Evolutionary conservation across 2,888 invertebrate species (phyloP), one percentile per base, ranked within the genome.

Genomic region (Vanessa cardui): DNA sequence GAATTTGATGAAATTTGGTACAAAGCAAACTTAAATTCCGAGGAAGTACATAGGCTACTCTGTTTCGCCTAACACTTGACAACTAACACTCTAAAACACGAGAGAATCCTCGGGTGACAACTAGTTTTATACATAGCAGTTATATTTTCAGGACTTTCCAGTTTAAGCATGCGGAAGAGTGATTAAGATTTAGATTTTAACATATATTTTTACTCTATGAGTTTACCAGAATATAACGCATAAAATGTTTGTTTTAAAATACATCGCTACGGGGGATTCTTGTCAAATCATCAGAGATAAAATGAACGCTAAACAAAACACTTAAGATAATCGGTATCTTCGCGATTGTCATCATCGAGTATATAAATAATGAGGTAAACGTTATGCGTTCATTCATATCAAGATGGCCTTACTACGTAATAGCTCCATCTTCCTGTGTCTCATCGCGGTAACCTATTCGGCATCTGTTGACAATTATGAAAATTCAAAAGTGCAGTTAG

Each of bases 401-500:
- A 70, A 68, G 20, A 77, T 77, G 76, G 47, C 72, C 46, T 47
- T 62, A 44, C 44, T 65, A 62, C 58, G 69, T 31, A 66, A 58
- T 33, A 64, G 74, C 56, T 60, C 77, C 4, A n/a, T 76, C 4
- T 46, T 76, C 46, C 49, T 83, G 4, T 78, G 77, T 47, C 61
- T 83, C 1, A 45, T 83, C 12, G 76, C 76, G 21, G 69, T 73
- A 18, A 82, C 76, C 1, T 71, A 74, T 7, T 54, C 80, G 2
- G 79, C 78, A 7, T 65, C 73, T 1, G 50, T 77, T 0, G 77
- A 77, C 39, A 78, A 83, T 50, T 74, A 71, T 12, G 74, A 78
- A 31, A 64, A 71, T 9, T 79, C 78, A 6, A 82, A 79, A 59
- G 75, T 71, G 3, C 78, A 81, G 21, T 66, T 92, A 66, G 90